phyloP scores from a whole-genome alignment of 23 tunicate genomes.

The Trididemnum clinides region DNA sequence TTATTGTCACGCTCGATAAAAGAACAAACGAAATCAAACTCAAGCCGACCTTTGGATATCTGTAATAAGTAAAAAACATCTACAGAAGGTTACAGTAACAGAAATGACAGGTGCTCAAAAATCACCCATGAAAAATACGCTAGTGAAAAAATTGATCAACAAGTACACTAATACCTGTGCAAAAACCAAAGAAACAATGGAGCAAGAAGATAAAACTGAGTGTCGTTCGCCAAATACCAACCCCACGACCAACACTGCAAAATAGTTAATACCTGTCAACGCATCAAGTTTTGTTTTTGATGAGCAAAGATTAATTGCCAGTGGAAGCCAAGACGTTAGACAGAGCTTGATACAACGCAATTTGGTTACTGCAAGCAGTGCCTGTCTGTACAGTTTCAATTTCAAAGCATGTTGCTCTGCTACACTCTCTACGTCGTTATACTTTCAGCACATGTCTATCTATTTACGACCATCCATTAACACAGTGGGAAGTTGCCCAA shows the following conservation, averaged over 20 bases:
- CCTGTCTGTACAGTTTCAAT: not conserved
- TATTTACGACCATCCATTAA: too few relatives aligned
- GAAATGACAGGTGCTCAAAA: not conserved
- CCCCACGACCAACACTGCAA: conserved; percentile 80
- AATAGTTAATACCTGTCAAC: not conserved
- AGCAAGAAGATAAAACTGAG: conserved; percentile 80
- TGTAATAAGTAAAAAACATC: not conserved
- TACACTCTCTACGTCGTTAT: too few relatives aligned
- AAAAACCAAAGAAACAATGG: conserved; percentile 66
- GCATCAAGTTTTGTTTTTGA: too few relatives aligned
- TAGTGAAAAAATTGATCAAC: not conserved
- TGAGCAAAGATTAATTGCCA: too few relatives aligned
- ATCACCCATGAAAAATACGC: not conserved
- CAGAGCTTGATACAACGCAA: too few relatives aligned
- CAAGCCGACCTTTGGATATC: conserved; percentile 26
- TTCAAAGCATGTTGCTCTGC: not conserved
- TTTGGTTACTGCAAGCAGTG: too few relatives aligned
- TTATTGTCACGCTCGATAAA: conserved; percentile 30
- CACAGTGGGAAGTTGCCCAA: too few relatives aligned
- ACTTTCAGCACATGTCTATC: too few relatives aligned
- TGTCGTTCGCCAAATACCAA: conserved; percentile 97
- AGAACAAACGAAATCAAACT: not conserved
- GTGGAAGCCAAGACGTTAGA: too few relatives aligned
- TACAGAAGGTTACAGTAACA: not conserved
- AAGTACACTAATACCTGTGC: conserved; percentile 60